Evolutionary conservation across 1,140 invertebrate genomes (phyloP).

Genomic region (Pseudomyrmex cubaensis): DNA sequence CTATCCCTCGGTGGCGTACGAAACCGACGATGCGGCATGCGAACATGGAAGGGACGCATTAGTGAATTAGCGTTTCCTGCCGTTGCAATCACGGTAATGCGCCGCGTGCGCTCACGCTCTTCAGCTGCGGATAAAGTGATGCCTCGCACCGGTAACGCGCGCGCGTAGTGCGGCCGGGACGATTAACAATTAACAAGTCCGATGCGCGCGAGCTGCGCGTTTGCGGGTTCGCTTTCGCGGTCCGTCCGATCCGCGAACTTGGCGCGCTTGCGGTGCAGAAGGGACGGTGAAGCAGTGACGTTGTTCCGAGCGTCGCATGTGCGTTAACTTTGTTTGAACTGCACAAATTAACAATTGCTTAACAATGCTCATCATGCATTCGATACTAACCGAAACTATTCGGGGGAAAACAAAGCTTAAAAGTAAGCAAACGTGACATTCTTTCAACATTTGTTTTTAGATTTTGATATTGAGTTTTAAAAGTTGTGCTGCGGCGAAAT

Average conservation of each 20-base stretch:
- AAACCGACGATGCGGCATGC: conserved; percentile 68
- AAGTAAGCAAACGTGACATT: too few relatives aligned
- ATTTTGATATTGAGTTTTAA: neutral
- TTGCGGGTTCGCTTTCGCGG: conserved; percentile 41
- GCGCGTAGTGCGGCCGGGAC: conserved; percentile 39
- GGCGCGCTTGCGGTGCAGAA: neutral
- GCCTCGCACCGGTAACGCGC: conserved; percentile 24
- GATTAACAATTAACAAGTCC: conserved; percentile 77
- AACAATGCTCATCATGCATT: too few relatives aligned
- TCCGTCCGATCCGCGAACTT: conserved; percentile 43
- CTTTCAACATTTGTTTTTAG: too few relatives aligned
- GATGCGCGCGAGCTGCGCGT: conserved; percentile 20
- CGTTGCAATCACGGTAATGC: conserved; percentile 82
- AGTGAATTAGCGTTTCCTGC: conserved; percentile 81
- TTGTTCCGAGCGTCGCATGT: neutral
- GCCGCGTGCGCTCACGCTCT: conserved; percentile 64
- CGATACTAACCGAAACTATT: too few relatives aligned
- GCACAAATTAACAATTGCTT: too few relatives aligned
- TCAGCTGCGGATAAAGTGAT: conserved; percentile 57
- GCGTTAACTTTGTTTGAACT: neutral
- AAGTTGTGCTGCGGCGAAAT: neutral
- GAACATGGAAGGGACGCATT: conserved; percentile 78
- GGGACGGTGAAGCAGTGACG: neutral
- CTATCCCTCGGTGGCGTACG: conserved; percentile 60
- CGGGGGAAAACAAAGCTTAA: too few relatives aligned